Evolutionary conservation across 2,888 invertebrate species (phyloP).

Genomic region (Brenthis daphne): DNA sequence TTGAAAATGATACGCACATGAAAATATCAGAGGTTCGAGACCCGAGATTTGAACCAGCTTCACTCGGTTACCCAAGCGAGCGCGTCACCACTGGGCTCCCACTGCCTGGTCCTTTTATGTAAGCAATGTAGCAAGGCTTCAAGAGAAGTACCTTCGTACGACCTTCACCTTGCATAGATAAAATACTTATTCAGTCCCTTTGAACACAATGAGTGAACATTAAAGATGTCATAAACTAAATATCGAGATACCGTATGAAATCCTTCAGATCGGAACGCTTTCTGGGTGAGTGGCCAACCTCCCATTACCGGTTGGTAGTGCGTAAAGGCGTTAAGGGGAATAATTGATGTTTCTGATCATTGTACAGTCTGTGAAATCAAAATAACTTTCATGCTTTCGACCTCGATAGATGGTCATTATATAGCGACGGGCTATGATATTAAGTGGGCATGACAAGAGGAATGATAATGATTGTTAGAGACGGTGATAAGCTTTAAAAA

Average conservation of each 20-base stretch:
- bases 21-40: no score
- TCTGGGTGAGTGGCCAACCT: conserved; percentile 25
- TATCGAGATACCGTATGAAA: conserved; percentile 13
- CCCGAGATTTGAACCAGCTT: no score
- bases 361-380: conserved; percentile 63
- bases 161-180: no score
- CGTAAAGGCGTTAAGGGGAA: conserved; percentile 41
- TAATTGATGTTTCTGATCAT: conserved; percentile 54
- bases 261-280: conserved; percentile 27
- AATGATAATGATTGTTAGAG: conserved; percentile 41
- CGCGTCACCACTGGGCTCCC: no score
- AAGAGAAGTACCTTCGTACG: no score
- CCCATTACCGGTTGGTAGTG: conserved; percentile 41
- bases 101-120: no score
- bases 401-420: conserved; percentile 36
- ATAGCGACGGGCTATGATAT: conserved; percentile 35
- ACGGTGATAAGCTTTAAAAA: conserved; percentile 36
- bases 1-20: no score
- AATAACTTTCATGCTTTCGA: conserved; percentile 46
- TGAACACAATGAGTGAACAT: not conserved
- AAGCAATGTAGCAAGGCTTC: no score
- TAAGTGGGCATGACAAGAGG: conserved; percentile 40
- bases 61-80: no score
- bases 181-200: no score
- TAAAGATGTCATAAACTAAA: conserved; percentile 2